These are phyloP conservation scores for Diplodus puntazzo DNA, from an alignment of 2,797 vertebrate genomes.

Conservation along the genomic window DNA sequence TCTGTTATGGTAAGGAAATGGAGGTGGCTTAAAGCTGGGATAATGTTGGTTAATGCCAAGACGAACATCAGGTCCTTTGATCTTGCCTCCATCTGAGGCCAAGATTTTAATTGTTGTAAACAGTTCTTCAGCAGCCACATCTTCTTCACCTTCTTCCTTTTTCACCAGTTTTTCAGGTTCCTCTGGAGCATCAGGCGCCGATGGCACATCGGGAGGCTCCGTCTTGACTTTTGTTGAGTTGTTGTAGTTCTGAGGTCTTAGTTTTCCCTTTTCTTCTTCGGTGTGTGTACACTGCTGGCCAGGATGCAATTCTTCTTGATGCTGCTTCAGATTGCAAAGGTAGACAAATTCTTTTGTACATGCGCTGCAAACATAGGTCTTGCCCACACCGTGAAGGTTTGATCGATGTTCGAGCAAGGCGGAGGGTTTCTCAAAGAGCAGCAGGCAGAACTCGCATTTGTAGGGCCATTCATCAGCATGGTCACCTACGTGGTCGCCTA, in stretches of 20 bases:
- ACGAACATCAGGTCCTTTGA: slow-evolving; percentile 94
- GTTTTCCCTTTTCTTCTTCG: slow-evolving; percentile 94
- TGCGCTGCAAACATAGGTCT: slow-evolving; percentile 93
- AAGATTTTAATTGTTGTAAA: slow-evolving; percentile 97
- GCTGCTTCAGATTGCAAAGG: slow-evolving; percentile 97
- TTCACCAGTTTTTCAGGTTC: slow-evolving; percentile 68
- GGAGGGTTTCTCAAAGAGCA: slow-evolving; percentile 91
- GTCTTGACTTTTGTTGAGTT: slow-evolving; percentile 81
- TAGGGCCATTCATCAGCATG: slow-evolving; percentile 97
- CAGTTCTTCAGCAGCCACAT: slow-evolving; percentile 90
- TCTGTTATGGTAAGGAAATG: slow-evolving; percentile 97
- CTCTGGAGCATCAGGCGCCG: slow-evolving; percentile 26
- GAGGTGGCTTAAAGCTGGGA: slow-evolving; percentile 98
- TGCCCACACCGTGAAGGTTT: slow-evolving; percentile 94
- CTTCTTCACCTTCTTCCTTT: slow-evolving; percentile 81
- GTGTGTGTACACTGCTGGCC: slow-evolving; percentile 91
- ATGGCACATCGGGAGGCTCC: slow-evolving; percentile 3
- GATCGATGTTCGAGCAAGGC: slow-evolving; percentile 93
- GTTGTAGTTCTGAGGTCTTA: slow-evolving; percentile 97
- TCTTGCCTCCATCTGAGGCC: slow-evolving; percentile 91
- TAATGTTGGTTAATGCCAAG: slow-evolving; percentile 98
- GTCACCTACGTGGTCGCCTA: slow-evolving; percentile 92
- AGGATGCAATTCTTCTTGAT: slow-evolving; percentile 96
- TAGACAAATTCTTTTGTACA: slow-evolving; percentile 99
- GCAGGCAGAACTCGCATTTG: slow-evolving; percentile 99